phyloP scores from a whole-genome alignment of 1,140 invertebrate species.

The Polypedilum pembai region DNA sequence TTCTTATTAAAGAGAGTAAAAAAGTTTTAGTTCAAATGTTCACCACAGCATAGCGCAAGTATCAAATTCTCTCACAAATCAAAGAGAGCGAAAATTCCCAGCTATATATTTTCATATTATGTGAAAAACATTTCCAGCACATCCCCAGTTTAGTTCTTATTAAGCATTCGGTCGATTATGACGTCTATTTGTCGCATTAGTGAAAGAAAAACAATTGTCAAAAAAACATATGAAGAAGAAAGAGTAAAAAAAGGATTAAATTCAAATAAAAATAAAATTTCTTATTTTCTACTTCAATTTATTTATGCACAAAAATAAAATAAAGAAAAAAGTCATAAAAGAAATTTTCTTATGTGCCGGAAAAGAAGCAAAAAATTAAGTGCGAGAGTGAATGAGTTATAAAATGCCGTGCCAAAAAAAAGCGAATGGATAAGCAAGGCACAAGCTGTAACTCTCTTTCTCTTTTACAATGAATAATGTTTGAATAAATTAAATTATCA shows the following conservation, averaged over 20 bases:
- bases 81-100: neutral
- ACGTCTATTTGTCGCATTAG: neutral
- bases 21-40: neutral
- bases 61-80: neutral
- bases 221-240: neutral
- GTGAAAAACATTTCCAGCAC: constrained; percentile 6
- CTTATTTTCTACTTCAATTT: neutral
- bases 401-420: neutral
- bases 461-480: constrained; percentile 11
- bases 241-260: neutral
- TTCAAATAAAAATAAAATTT: neutral
- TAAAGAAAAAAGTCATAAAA: constrained; percentile 6
- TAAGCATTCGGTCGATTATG: neutral
- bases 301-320: neutral
- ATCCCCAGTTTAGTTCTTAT: neutral
- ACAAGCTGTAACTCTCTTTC: too few relatives aligned
- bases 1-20: neutral
- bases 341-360: neutral
- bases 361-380: neutral
- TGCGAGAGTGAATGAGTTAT: neutral
- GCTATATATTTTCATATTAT: neutral
- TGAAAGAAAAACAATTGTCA: neutral
- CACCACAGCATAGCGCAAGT: neutral
- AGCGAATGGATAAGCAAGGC: neutral
- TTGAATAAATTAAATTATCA: constrained; percentile 28